Conservation (phyloP, 53 echinoderm and acorn worm species). For the Pentamera pediparva region DNA sequence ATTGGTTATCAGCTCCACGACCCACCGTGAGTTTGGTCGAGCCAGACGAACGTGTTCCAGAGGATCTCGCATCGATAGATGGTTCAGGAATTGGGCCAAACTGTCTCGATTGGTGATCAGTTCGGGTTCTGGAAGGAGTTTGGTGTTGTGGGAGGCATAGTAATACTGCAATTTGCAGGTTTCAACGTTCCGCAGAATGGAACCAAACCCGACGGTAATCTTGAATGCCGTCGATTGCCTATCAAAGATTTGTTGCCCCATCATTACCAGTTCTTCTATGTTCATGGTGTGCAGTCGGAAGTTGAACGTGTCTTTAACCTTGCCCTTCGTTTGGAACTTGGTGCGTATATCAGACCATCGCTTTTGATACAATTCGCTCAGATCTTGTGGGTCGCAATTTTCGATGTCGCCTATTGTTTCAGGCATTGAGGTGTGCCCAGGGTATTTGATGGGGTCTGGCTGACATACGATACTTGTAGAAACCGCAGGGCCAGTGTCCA, state of each 20-base stretch:
- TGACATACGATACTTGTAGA: no score
- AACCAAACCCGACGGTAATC: neutral
- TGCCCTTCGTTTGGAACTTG: neutral
- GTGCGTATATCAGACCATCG: neutral
- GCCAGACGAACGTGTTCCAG: slow-evolving; percentile 11
- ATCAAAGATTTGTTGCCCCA: neutral
- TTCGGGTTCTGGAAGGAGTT: slow-evolving; percentile 15
- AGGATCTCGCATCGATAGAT: neutral
- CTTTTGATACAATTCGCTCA: neutral
- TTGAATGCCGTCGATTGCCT: neutral
- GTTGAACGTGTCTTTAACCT: neutral
- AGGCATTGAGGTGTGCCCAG: no score
- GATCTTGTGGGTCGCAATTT: neutral
- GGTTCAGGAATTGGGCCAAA: slow-evolving; percentile 10
- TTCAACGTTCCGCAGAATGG: slow-evolving; percentile 26
- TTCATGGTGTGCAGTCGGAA: neutral
- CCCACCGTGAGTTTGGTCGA: slow-evolving; percentile 36
- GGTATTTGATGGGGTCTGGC: no score
- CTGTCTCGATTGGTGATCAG: neutral
- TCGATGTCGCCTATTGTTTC: no score
- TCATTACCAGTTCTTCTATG: neutral
- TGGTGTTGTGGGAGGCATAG: slow-evolving; percentile 37
- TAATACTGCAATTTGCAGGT: slow-evolving; percentile 38
- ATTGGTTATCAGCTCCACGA: slow-evolving; percentile 35
- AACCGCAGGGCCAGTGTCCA: no score